Base-by-base conservation (phyloP, 2,888 invertebrate species). In the Coremacera marginata region DNA sequence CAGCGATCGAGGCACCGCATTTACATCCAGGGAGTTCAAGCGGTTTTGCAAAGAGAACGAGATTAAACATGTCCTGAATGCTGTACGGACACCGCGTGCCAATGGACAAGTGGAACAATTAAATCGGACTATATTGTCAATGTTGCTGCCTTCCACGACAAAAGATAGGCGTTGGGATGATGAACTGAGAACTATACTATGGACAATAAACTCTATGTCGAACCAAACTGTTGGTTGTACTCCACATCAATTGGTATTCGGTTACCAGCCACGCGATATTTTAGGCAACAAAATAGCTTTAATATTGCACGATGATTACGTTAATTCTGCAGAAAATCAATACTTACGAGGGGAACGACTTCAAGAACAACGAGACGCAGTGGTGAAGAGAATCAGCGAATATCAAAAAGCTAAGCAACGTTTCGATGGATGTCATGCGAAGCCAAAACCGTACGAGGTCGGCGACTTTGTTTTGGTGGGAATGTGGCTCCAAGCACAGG, bases 401-500 rank as follows among this genome's bases (percentile, higher is more conserved):
- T 34, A 68, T 55, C 76, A 77, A 27, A 57, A 63, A 63, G 73
- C 67, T 11, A 80, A 77, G 37, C n/a, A 68, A 37, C 78, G 76
- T 3, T 79, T 70, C 22, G 79, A 80, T 22, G 44, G 75, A 25
- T 22, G 9, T 60, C 60, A 22, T 60, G 22, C 16, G 22, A n/a
- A 8, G 8, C 57, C 57, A 57, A 57, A n/a, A n/a, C 9, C 11
- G 19, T 57, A 57, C n/a, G n/a, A 57, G 5, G 57, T 57, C 19
- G 57, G 57, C 7, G 57, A 57, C 22, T 67, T 78, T 14, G 76
- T 79, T 5, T 25, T 79, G 22, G 78, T 67, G 70, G 62, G 68
- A 76, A 79, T 19, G 77, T 78, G 52, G 22, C 79, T 34, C 11
- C 72, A 19, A 62, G 76, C 31, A 81, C 75, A 1, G 75, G 78